A percentile compares a stretch with the other conserved stretches of the same genome.
These are phyloP conservation scores for Cydia pomonella DNA, from an alignment of 1,140 invertebrate species.

Conservation along the genomic window DNA sequence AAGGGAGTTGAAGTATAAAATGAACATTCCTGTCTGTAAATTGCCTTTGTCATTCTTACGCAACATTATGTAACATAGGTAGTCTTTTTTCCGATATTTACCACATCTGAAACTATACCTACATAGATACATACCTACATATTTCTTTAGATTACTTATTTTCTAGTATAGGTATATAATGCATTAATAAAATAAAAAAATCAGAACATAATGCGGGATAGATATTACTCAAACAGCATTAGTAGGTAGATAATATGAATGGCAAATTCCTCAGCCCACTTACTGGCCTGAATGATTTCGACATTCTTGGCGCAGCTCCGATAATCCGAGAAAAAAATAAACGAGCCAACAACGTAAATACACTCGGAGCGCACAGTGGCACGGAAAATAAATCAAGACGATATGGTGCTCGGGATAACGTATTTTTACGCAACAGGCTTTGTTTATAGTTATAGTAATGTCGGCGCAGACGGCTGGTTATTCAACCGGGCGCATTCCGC, in stretches of 20 bases:
- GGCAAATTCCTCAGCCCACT: slow-evolving; percentile 76
- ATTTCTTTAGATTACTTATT: too few relatives aligned
- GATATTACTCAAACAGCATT: slow-evolving; percentile 50
- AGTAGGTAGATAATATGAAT: slow-evolving; percentile 66
- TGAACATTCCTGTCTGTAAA: too few relatives aligned
- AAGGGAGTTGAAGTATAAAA: too few relatives aligned
- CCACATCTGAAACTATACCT: too few relatives aligned
- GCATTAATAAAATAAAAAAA: neutral
- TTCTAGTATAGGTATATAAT: too few relatives aligned
- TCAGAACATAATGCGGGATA: neutral
- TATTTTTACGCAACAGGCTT: slow-evolving; percentile 78
- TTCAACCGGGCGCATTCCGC: slow-evolving; percentile 78
- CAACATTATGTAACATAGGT: too few relatives aligned
- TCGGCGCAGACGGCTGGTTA: slow-evolving; percentile 70
- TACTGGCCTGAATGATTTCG: slow-evolving; percentile 79
- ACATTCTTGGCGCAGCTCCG: slow-evolving; percentile 78
- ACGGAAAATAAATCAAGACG: slow-evolving; percentile 73
- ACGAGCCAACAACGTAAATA: slow-evolving; percentile 72
- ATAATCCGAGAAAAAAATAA: slow-evolving; percentile 78
- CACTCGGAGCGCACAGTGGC: slow-evolving; percentile 68
- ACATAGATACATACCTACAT: too few relatives aligned
- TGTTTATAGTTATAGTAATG: slow-evolving; percentile 69
- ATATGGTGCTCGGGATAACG: slow-evolving; percentile 67
- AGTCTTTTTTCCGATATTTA: too few relatives aligned
- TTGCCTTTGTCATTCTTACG: too few relatives aligned